Evolutionary conservation across 2,888 invertebrate species (phyloP).

Genomic region (Allolobophora icterica): DNA sequence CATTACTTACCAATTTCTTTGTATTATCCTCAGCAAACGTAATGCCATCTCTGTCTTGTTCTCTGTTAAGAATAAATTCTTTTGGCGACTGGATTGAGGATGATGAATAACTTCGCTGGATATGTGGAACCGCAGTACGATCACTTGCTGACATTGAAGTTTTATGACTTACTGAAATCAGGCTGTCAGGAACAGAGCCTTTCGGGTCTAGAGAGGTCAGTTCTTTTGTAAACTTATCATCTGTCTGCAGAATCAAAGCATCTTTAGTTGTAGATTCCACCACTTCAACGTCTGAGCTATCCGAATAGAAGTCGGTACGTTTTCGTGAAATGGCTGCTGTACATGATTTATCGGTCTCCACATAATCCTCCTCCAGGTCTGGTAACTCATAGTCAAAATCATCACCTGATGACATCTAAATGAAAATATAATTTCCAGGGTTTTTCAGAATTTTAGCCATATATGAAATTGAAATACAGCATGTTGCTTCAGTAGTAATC

Average conservation of each 20-base stretch:
- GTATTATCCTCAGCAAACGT: background rate
- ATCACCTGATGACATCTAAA: background rate
- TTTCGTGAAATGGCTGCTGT: background rate
- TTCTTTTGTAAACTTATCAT: background rate
- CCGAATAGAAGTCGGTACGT: conserved; percentile 1
- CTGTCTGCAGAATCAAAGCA: background rate
- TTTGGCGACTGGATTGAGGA: background rate
- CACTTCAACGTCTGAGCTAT: background rate
- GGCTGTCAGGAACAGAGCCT: background rate
- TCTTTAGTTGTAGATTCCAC: background rate
- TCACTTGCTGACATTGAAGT: background rate
- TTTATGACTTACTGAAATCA: background rate
- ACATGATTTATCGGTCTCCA: background rate
- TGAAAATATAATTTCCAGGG: background rate
- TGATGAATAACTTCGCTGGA: background rate
- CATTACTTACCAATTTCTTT: background rate
- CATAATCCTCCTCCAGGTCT: background rate
- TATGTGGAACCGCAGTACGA: background rate
- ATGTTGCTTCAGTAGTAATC: too few species aligned
- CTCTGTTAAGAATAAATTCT: conserved; percentile 4
- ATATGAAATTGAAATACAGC: background rate
- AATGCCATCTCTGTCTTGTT: background rate
- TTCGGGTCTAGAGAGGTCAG: background rate
- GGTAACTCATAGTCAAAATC: background rate
- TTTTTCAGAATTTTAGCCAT: background rate